phyloP scores from a whole-genome alignment of 1,140 invertebrate species.

The Habropoda laboriosa region DNA sequence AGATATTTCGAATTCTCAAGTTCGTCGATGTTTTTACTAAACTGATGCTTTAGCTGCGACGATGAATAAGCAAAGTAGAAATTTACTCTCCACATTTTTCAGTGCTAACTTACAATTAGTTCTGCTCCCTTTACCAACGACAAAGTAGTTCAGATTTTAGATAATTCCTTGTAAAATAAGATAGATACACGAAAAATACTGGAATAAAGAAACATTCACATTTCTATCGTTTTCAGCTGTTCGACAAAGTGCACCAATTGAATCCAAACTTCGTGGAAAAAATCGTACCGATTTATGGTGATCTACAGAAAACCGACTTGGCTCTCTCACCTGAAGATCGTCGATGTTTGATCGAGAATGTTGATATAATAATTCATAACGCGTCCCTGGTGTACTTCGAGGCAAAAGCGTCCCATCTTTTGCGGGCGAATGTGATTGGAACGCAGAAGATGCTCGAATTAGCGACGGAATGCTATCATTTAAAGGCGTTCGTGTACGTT shows the following conservation, averaged over 20 bases:
- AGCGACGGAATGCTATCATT: conserved; percentile 83
- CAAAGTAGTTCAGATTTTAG: no score
- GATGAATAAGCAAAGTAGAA: no score
- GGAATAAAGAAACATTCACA: background rate
- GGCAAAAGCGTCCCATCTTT: conserved; percentile 91
- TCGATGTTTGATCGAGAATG: conserved; percentile 82
- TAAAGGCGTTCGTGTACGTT: conserved; percentile 73
- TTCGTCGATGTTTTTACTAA: background rate
- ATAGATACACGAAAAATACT: background rate
- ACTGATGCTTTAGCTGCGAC: no score
- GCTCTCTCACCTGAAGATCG: conserved; percentile 86
- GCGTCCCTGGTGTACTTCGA: conserved; percentile 77
- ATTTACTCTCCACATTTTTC: no score
- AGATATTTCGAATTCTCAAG: background rate
- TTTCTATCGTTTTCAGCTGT: conserved; percentile 79
- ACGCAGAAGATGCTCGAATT: conserved; percentile 86
- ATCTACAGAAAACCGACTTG: conserved; percentile 86
- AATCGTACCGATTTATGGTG: conserved; percentile 85
- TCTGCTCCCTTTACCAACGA: no score
- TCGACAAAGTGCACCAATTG: conserved; percentile 80
- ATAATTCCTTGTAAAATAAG: no score
- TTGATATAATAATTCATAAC: conserved; percentile 92
- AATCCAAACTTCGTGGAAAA: conserved; percentile 83
- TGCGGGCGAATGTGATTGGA: conserved; percentile 84
- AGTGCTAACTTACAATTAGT: no score